Evolutionary conservation across 2,888 invertebrate genomes (phyloP).

Genomic region (Himalopsyche tibetana): DNA sequence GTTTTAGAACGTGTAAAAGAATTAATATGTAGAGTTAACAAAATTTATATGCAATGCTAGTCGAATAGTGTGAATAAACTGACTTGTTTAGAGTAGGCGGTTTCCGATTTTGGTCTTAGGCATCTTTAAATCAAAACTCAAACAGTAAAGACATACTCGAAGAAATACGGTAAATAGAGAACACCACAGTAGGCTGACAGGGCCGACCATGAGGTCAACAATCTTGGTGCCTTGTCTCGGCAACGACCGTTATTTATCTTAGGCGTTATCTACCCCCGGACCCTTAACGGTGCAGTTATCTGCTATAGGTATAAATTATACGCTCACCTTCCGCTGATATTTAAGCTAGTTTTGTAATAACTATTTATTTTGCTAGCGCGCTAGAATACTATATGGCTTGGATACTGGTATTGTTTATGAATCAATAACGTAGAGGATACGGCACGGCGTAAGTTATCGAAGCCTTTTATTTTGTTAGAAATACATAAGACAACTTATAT

Average conservation of each 20-base stretch:
- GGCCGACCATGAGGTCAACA: conserved; percentile 43
- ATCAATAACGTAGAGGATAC: neutral
- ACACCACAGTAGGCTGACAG: conserved; percentile 38
- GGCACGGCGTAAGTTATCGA: conserved; percentile 11
- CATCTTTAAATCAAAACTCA: conserved; percentile 43
- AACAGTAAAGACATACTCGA: conserved; percentile 5
- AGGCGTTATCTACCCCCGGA: conserved; percentile 56
- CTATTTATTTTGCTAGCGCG: conserved; percentile 37
- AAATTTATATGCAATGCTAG: too few relatives aligned
- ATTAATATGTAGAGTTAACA: too few relatives aligned
- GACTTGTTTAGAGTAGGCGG: neutral
- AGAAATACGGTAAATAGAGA: conserved; percentile 23
- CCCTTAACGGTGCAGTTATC: conserved; percentile 64
- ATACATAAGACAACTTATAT: too few relatives aligned
- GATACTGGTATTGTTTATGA: conserved; percentile 4
- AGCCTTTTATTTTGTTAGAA: neutral
- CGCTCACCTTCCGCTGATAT: conserved; percentile 40
- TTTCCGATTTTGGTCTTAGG: conserved; percentile 23
- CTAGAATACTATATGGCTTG: neutral
- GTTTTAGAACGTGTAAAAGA: too few relatives aligned
- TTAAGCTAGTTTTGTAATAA: conserved; percentile 32
- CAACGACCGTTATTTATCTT: conserved; percentile 60
- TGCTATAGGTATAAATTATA: conserved; percentile 59
- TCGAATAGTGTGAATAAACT: conserved; percentile 8
- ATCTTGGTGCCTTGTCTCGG: conserved; percentile 47